phyloP scores from a whole-genome alignment of 1,140 invertebrate genomes.

The Onthophagus taurus region DNA sequence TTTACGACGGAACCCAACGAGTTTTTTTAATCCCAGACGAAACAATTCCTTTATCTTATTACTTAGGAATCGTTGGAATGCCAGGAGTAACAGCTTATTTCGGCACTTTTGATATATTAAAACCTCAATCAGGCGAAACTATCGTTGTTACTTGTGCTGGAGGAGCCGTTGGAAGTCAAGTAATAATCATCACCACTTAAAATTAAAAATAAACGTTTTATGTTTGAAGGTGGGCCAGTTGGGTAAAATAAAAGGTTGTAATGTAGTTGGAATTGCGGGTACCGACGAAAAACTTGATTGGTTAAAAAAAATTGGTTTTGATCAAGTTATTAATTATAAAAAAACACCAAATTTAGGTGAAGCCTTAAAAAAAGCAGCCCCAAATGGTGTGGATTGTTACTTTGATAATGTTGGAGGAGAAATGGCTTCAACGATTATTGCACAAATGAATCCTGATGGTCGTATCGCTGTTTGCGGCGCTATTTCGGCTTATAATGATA shows the following conservation, averaged over 20 bases:
- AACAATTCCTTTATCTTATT: constrained; percentile 39
- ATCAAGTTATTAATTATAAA: constrained; percentile 55
- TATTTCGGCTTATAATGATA: constrained; percentile 40
- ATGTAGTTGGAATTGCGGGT: constrained; percentile 59
- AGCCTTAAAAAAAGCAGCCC: constrained; percentile 49
- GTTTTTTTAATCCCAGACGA: constrained; percentile 38
- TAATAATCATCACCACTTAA: constrained; percentile 27
- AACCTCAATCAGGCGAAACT: constrained; percentile 54
- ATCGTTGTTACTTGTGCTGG: constrained; percentile 57
- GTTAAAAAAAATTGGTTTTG: constrained; percentile 54
- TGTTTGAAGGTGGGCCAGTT: constrained; percentile 63
- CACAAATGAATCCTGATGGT: constrained; percentile 33
- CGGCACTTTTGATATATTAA: constrained; percentile 48
- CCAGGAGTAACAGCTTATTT: constrained; percentile 42
- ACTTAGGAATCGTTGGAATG: constrained; percentile 45
- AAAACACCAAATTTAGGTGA: constrained; percentile 45
- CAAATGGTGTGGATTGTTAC: constrained; percentile 58
- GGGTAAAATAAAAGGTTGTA: constrained; percentile 53
- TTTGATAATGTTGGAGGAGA: constrained; percentile 57
- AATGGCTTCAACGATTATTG: constrained; percentile 24
- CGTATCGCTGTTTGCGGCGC: constrained; percentile 35
- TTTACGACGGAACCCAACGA: constrained; percentile 23
- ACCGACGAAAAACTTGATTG: constrained; percentile 57
- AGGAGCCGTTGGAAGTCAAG: constrained; percentile 61
- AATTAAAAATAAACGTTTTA: neutral